A percentile compares a stretch with the other conserved stretches of the same genome.
Conservation (phyloP, 2,888 invertebrate species). For the Eupithecia dodoneata region DNA sequence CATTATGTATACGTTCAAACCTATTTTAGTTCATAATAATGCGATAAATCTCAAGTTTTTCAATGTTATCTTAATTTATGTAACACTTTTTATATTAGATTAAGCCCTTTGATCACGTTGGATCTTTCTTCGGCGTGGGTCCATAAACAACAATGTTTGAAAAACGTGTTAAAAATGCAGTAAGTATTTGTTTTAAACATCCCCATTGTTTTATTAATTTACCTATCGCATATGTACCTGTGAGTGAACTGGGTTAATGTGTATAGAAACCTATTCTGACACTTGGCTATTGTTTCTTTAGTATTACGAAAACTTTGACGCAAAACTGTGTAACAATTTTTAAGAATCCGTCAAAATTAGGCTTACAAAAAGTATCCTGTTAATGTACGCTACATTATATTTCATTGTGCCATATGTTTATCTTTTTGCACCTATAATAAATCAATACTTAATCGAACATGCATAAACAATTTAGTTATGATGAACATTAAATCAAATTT, state of each 20-base stretch:
- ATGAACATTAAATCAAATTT: neutral
- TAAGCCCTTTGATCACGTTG: neutral
- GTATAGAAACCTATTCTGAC: conserved; percentile 30
- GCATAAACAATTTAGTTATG: neutral
- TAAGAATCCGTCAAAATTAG: neutral
- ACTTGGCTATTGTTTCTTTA: conserved; percentile 61
- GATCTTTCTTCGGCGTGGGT: neutral
- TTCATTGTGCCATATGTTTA: neutral
- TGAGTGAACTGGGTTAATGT: conserved; percentile 39
- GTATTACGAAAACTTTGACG: conserved; percentile 51
- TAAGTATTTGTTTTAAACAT: neutral
- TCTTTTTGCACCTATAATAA: neutral
- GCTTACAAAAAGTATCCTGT: neutral
- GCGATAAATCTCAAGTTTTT: neutral
- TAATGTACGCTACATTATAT: neutral
- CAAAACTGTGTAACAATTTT: neutral
- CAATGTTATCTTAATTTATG: neutral
- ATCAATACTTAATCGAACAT: neutral
- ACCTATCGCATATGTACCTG: neutral
- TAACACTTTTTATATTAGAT: neutral
- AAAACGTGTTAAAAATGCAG: neutral
- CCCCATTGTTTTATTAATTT: conserved; percentile 7
- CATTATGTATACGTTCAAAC: neutral
- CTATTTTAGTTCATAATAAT: neutral
- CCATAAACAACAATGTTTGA: neutral